Base-by-base conservation (phyloP, 2,797 vertebrate species). In the Podargus strigoides region DNA sequence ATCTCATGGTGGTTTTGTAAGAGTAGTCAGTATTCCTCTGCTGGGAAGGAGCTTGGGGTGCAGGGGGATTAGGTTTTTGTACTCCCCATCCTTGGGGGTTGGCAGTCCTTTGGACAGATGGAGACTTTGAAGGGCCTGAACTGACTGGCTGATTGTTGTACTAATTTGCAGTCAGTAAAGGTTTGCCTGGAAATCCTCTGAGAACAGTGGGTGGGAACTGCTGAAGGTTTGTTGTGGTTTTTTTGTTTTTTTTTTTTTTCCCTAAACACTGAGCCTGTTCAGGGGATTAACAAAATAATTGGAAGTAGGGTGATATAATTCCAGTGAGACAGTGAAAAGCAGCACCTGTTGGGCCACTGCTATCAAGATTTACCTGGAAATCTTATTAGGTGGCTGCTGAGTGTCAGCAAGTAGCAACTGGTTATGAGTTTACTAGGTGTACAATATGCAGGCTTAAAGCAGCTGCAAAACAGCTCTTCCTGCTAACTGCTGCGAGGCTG, bases 131-230 rank as follows among this genome's bases (percentile, higher is more conserved):
- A 90, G 39, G 63, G 15, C 17, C 62, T 75, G 85, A 53, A 56
- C 22, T 74, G 87, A 15, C 64, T 62, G 89, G 26, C 66, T 92
- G 78, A 19, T 75, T 83, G 87, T 85, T 85, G 49, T 10, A 8
- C 79, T 95, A 4, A 93, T 96, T 91, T 92, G 73, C 74, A 96
- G 89, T 92, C 94, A 79, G 87, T 19, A 41, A 75, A 58, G 62
- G 50, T 73, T 93, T 94, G 76, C 83, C 67, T 94, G 47, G 42
- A 88, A 90, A 49, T 84, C 32, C n/a, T 72, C 66, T 39, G 92
- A 84, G 92, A 92, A 41, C 72, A 81, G 62, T 13, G 72, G 36
- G 47, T 89, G 73, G 62, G 46, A 94, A 22, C 28, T 84, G 42
- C 58, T 94, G 72, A 85, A 62, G 37, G 34, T 14, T n/a, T n/a